Conservation (phyloP, 2,797 vertebrate genomes). For the Cetoscarus ocellatus region DNA sequence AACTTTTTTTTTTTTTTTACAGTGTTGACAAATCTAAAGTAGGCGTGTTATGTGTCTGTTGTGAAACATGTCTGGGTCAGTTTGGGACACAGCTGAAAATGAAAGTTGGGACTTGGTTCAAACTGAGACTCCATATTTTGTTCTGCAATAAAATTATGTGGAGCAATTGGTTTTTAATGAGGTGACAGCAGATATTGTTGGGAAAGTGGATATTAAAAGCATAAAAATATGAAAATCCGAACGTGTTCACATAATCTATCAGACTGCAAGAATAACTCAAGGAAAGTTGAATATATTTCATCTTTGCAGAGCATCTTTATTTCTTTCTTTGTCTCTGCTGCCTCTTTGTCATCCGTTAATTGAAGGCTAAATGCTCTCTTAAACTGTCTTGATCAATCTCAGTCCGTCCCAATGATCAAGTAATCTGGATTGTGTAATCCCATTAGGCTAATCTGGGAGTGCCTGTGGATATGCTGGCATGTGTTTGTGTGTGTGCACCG, state of each 20-base stretch:
- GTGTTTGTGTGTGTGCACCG: not conserved
- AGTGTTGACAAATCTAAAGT: not conserved
- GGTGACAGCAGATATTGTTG: too few relatives aligned
- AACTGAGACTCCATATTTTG: not conserved
- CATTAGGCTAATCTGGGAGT: conserved; percentile 69
- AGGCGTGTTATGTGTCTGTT: not conserved
- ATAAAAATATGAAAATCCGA: not conserved
- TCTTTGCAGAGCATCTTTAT: not conserved
- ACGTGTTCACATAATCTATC: not conserved
- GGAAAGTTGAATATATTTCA: not conserved
- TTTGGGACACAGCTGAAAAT: conserved; percentile 9
- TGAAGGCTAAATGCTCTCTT: conserved; percentile 29
- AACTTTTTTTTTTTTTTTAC: not conserved
- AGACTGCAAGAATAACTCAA: not conserved
- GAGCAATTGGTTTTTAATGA: too few relatives aligned
- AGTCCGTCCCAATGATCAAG: conserved; percentile 64
- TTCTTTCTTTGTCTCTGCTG: not conserved
- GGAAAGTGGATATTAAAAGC: not conserved
- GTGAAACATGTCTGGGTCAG: not conserved
- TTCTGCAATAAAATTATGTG: not conserved
- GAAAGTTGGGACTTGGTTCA: not conserved
- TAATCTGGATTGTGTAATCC: conserved; percentile 77
- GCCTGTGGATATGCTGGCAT: conserved; percentile 25
- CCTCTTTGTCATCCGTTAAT: conserved; percentile 10
- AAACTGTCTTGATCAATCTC: conserved; percentile 48